Evolutionary conservation across 2,113 vertebrate species (phyloP), one percentile per base, ranked within the genome.

Genomic region (Entosphenus tridentatus): DNA sequence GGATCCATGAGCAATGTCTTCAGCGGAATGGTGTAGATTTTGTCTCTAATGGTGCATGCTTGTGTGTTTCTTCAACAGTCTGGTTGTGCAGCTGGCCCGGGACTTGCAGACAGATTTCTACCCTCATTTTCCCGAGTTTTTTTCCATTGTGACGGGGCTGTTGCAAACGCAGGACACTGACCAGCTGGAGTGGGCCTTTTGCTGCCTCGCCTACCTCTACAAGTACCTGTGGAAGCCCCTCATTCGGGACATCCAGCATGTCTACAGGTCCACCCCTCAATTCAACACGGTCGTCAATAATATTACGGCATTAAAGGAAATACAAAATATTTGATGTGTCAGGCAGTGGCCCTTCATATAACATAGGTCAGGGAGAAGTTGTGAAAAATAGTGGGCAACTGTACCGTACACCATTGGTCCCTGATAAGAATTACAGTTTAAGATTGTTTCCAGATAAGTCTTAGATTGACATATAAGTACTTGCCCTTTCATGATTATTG

Each of bases 81-180:
- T 98, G 59, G 85, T 98, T 72, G 89, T 93, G 18, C 93, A 89
- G 75, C 80, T 98, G 75, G 89, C 92, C 72, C 82, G 89, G 75
- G 93, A 98, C 77, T 86, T 98, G 73, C 93, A 98, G 79, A 77
- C 76, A 2, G 93, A 98, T 77, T 98, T 98, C 77, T 98, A 95
- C 75, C 88, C 89, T 12, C 89, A 97, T 75, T 98, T 97, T 72
- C 77, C 74, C 9, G 88, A 93, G 71, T 98, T 98, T 71, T 98
- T 96, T 67, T 11, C 84, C 73, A 77, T 87, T 57, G 80, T 95
- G 76, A 87, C 85, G 8, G 79, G 83, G 1, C 75, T 98, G 68
- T 75, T 98, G 77, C 87, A 96, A 70, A 96, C 89, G 0, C 86
- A 89, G 76, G 85, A 97, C 77, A 93, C 91, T 1, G 87, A 92